Evolutionary conservation across 2,113 vertebrate genomes (phyloP).

Genomic region (Nesogale talazaci): DNA sequence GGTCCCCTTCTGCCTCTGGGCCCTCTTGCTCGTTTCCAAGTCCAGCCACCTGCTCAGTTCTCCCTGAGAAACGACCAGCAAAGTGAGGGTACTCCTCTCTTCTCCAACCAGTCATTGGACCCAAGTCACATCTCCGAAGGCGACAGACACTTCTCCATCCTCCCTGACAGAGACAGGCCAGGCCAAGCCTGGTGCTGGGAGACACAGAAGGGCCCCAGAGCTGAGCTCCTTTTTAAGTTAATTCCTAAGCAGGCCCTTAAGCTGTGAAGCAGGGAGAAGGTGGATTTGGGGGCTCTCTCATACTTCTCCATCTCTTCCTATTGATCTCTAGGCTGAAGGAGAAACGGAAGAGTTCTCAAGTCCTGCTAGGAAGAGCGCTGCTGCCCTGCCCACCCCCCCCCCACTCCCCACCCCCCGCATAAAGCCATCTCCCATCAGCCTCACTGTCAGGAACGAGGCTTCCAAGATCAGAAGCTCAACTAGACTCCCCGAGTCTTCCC

Average conservation of each 20-base stretch:
- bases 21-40: not conserved
- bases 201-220: not conserved
- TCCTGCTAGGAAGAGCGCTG: not conserved
- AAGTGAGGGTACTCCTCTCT: not conserved
- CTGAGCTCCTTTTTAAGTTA: not conserved
- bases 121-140: not conserved
- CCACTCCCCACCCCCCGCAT: not conserved
- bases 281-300: not conserved
- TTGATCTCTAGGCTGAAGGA: not conserved
- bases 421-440: not conserved
- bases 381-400: not conserved
- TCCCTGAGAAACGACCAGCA: not conserved
- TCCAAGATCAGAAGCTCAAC: constrained; percentile 1
- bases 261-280: not conserved
- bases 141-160: not conserved
- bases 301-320: not conserved
- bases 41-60: not conserved
- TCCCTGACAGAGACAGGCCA: not conserved
- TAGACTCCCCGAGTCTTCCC: not conserved
- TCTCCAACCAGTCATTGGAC: not conserved
- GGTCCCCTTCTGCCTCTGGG: not conserved
- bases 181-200: not conserved
- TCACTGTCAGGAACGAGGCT: not conserved
- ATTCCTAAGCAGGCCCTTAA: not conserved
- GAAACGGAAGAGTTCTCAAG: not conserved